Conservation (phyloP, 2,888 invertebrate genomes). For the Pegoplata infirma region DNA sequence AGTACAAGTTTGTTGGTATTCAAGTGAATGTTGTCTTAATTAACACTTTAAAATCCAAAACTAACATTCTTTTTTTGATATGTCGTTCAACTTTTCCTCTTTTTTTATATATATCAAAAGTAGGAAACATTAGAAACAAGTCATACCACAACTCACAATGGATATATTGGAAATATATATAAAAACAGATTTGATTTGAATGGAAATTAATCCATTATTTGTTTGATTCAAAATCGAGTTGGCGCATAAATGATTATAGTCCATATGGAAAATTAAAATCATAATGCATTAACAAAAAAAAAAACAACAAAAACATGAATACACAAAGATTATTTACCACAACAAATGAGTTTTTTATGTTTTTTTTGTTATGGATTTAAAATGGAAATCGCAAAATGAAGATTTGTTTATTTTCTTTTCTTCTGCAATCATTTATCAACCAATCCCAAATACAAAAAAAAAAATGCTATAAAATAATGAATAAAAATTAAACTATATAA, state of each 20-base stretch:
- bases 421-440: neutral
- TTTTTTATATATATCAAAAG: neutral
- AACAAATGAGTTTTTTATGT: neutral
- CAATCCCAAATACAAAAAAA: slow-evolving; percentile 10
- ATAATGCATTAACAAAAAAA: slow-evolving; percentile 3
- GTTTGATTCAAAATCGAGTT: slow-evolving; percentile 1
- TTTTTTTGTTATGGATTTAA: slow-evolving; percentile 2
- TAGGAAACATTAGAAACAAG: neutral
- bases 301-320: neutral
- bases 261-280: neutral
- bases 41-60: neutral
- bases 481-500: slow-evolving; percentile 29
- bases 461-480: slow-evolving; percentile 14
- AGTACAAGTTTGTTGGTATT: neutral
- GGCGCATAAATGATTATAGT: neutral
- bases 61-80: neutral
- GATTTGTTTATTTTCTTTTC: slow-evolving; percentile 3
- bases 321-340: neutral
- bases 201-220: slow-evolving; percentile 7
- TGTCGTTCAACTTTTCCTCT: neutral
- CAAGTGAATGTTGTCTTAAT: neutral
- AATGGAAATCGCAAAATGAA: slow-evolving; percentile 39
- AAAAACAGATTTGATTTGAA: neutral
- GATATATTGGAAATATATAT: neutral
- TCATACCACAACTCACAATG: neutral